These are phyloP conservation scores for Triplophysa tibetana DNA, from an alignment of 2,113 vertebrate species.

Conservation along the genomic window DNA sequence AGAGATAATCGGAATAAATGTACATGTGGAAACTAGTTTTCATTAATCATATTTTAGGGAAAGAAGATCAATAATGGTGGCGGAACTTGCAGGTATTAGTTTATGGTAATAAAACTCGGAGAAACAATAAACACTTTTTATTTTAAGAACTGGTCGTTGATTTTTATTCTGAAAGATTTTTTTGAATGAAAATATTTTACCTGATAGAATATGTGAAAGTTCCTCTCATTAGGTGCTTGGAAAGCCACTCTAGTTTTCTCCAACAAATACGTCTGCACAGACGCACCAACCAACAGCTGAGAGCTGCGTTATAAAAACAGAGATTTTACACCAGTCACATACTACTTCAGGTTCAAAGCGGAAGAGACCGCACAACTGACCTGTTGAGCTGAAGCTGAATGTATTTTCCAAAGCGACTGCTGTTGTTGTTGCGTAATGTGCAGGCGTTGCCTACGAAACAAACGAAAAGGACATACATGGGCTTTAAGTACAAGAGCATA, in stretches of 20 bases:
- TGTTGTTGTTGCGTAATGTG: constrained; percentile 92
- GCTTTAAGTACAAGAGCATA: background rate
- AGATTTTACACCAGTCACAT: background rate
- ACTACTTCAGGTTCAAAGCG: background rate
- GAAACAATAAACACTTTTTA: too few species aligned
- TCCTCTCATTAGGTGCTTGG: constrained; percentile 87
- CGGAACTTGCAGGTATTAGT: too few species aligned
- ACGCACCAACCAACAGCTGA: constrained; percentile 88
- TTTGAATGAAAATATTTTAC: constrained; percentile 61
- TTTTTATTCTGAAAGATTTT: background rate
- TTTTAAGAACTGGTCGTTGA: too few species aligned
- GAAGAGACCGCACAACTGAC: constrained; percentile 62
- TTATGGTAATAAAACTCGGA: too few species aligned
- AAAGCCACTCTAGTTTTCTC: constrained; percentile 92
- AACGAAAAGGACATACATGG: constrained; percentile 11
- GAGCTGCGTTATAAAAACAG: constrained; percentile 68
- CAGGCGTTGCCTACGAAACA: constrained; percentile 86
- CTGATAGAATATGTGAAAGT: constrained; percentile 99
- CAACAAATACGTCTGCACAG: constrained; percentile 91
- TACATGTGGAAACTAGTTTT: too few species aligned
- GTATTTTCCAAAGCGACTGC: constrained; percentile 97
- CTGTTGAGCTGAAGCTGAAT: constrained; percentile 95
- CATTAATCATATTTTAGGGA: background rate
- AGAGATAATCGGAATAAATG: background rate
- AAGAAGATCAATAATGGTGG: too few species aligned